Evolutionary conservation across 1,140 invertebrate species (phyloP).

Genomic region (Meloidogyne hapla): DNA sequence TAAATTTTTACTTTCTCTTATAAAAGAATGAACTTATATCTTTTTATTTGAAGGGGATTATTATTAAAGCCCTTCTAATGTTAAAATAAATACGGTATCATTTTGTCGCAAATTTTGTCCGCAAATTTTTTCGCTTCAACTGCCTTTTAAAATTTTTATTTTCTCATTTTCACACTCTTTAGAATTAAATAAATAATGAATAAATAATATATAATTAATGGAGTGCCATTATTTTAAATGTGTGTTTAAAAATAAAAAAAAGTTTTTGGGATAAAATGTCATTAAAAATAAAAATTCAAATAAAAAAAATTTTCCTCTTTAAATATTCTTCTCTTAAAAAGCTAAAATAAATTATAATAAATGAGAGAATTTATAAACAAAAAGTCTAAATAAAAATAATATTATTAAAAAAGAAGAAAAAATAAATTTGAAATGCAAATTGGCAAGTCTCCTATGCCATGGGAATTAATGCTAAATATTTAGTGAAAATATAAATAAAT

Average conservation of each 20-base stretch:
- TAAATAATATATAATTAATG: neutral
- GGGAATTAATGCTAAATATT: neutral
- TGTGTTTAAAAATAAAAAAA: neutral
- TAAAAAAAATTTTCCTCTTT: neutral
- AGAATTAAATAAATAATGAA: constrained; percentile 7
- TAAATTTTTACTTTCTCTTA: too few species aligned
- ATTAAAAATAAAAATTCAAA: neutral
- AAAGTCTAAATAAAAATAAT: neutral
- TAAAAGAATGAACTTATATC: too few species aligned
- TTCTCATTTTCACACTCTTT: neutral
- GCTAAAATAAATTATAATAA: neutral
- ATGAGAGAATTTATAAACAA: constrained; percentile 12
- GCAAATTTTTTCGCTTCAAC: neutral
- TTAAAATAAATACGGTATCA: too few species aligned
- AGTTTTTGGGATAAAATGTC: neutral
- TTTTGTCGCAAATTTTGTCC: neutral
- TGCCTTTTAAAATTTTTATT: neutral
- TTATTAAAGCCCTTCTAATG: too few species aligned
- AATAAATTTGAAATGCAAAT: constrained; percentile 3
- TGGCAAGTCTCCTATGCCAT: constrained; percentile 3
- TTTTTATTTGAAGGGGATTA: too few species aligned
- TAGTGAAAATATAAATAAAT: neutral
- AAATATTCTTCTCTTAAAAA: neutral
- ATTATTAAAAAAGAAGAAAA: neutral
- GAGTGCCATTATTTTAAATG: neutral